Percentiles rank a stretch among this genome's conserved stretches.
phyloP scores from a whole-genome alignment of 1,140 invertebrate species.

The Papilio helenus region DNA sequence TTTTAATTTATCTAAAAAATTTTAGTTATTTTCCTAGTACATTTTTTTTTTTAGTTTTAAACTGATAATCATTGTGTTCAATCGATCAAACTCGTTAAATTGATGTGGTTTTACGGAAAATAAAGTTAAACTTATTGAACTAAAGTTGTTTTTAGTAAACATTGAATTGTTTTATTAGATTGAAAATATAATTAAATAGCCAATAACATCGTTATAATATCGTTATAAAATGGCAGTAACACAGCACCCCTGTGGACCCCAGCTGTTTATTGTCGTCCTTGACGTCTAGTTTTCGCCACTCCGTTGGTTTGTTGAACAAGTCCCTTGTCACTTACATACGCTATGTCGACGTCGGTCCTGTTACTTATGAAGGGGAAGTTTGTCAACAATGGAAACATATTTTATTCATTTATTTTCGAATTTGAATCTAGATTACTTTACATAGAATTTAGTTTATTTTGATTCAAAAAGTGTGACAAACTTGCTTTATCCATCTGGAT shows the following conservation, averaged over 20 bases:
- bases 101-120: no score
- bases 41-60: neutral
- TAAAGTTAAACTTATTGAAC: neutral
- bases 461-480: no score
- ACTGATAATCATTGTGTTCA: no score
- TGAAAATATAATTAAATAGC: neutral
- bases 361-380: conserved; percentile 29
- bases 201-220: neutral
- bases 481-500: no score
- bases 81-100: no score
- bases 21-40: no score
- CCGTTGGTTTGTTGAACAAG: conserved; percentile 26
- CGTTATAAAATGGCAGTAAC: neutral
- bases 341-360: neutral
- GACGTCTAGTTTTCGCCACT: conserved; percentile 31
- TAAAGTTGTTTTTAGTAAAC: neutral
- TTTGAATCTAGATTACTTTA: no score
- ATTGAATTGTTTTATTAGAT: neutral
- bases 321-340: conserved; percentile 31
- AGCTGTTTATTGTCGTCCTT: conserved; percentile 23
- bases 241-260: neutral
- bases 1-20: no score
- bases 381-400: neutral
- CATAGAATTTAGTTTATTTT: neutral
- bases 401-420: conserved; percentile 4